A percentile compares a stretch with the other conserved stretches of the same genome.
These are phyloP conservation scores for Paracentrotus lividus DNA, from an alignment of 53 echinoderm and acorn worm species.

Conservation along the genomic window DNA sequence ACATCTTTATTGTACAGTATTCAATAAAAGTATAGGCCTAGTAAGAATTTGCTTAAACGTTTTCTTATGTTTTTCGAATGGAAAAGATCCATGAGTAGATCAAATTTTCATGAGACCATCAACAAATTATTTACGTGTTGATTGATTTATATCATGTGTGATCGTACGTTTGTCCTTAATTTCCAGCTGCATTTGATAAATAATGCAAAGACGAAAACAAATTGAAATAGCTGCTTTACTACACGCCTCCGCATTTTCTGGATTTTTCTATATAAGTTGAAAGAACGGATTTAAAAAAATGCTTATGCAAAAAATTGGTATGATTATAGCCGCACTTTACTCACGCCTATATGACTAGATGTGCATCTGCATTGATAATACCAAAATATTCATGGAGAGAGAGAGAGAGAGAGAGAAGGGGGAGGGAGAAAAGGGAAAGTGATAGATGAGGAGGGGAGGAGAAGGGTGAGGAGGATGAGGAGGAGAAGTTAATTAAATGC, in stretches of 20 bases:
- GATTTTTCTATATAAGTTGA: no score
- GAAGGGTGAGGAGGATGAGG: no score
- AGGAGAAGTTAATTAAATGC: background rate
- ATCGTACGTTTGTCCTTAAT: background rate
- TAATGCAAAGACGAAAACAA: background rate
- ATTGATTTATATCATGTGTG: background rate
- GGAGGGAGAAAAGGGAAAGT: background rate
- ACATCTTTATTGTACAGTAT: no score
- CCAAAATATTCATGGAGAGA: background rate
- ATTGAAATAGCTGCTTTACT: background rate
- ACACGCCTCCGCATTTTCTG: no score
- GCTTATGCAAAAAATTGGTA: no score
- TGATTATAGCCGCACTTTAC: no score
- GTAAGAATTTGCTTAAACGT: no score
- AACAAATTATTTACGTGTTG: background rate
- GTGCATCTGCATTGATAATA: background rate
- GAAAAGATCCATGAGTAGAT: no score
- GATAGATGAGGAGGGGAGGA: background rate
- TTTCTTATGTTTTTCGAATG: no score
- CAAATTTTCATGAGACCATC: background rate
- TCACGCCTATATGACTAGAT: no score
- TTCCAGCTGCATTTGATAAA: background rate
- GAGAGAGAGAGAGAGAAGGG: background rate
- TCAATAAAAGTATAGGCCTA: no score
- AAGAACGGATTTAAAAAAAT: no score